These are phyloP conservation scores for Oreochromis aureus DNA, from an alignment of 2,113 vertebrate species.

Conservation along the genomic window DNA sequence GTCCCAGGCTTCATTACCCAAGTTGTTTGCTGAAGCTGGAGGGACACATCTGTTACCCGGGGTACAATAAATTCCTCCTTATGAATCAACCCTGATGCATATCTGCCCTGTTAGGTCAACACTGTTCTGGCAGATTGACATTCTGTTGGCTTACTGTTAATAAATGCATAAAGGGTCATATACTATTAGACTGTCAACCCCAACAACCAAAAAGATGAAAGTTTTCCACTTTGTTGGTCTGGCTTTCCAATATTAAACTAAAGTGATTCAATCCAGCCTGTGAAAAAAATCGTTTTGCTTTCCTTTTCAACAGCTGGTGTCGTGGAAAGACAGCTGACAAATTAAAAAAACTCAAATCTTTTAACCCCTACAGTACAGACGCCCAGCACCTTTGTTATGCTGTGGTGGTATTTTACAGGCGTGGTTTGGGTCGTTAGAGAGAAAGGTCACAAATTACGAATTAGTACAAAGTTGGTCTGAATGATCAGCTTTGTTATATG, in stretches of 20 bases:
- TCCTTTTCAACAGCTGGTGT: background rate
- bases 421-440: background rate
- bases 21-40: background rate
- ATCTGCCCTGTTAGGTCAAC: background rate
- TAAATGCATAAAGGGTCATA: background rate
- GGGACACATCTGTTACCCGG: conserved; percentile 1
- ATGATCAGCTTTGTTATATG: background rate
- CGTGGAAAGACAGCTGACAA: background rate
- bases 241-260: background rate
- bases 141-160: background rate
- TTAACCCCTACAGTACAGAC: background rate
- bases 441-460: background rate
- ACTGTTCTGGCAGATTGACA: background rate
- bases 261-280: background rate
- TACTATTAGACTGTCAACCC: background rate
- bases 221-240: background rate
- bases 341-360: background rate
- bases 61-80: conserved; percentile 13
- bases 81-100: conserved; percentile 20
- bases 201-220: background rate
- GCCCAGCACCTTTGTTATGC: background rate
- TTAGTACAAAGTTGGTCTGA: background rate
- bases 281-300: background rate
- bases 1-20: conserved; percentile 22
- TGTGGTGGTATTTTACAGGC: background rate